Base-by-base conservation (phyloP, 2,888 invertebrate genomes). In the Scaptomyza reducta region DNA sequence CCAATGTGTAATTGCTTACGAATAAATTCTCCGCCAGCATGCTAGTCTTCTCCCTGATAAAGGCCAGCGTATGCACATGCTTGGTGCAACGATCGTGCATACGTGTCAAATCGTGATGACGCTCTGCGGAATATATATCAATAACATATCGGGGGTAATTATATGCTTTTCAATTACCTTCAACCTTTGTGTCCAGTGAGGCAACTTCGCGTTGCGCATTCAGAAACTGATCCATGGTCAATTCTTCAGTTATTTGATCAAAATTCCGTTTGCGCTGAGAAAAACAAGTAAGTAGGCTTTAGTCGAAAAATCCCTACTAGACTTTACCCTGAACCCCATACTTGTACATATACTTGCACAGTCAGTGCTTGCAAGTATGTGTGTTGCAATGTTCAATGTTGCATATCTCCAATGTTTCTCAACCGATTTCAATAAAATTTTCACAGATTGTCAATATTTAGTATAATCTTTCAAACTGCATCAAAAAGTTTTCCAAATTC, bases 141-240 rank as follows among this genome's bases (percentile, higher is more conserved):
- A n/a, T 13, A 18, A 6, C 5, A n/a, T 18, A 13, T 18, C 1
- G 18, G 13, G n/a, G 6, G 3, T 1, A 22, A 13, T 22, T 10
- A 5, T 7, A 7, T 18, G 10, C 22, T 1, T 10, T 25, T 11
- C 3, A 18, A 22, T 10, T 44, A 77, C 77, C 77, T 42, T 75
- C 69, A 10, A 69, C 44, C n/a, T 65, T 62, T n/a, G 54, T 62
- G 22, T 45, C 53, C 11, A 72, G 25, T 0, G 47, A 27, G 2
- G 35, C 13, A 5, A 79, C 58, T 6, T 77, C 69, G 6, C 40
- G 54, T 40, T 77, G 73, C 0, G 59, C 49, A 9, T 38, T 2
- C 2, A 77, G 35, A 51, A 72, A 77, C 29, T 60, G 31, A 55
- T 62, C 61, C 66, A 79, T 75, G 5, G 72, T 76, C 25, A 77